These are phyloP conservation scores for Lordiphosa mommai DNA, from an alignment of 1,140 invertebrate genomes.

Conservation along the genomic window DNA sequence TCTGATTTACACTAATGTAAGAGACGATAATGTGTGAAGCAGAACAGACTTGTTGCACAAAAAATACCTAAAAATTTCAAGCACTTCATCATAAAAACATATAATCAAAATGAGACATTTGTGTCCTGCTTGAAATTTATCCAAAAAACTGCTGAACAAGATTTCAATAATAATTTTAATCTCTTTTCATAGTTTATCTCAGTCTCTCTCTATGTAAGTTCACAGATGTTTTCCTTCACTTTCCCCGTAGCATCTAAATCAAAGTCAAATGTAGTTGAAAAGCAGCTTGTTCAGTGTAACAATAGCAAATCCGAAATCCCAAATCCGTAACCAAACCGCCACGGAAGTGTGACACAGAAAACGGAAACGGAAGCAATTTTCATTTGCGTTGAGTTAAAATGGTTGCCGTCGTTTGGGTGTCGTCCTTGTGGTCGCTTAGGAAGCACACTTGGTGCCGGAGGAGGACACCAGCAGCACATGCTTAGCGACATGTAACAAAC, in stretches of 20 bases:
- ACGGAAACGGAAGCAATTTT: slow-evolving; percentile 74
- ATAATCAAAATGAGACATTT: too few relatives aligned
- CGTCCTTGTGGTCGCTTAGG: slow-evolving; percentile 44
- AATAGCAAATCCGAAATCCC: slow-evolving; percentile 47
- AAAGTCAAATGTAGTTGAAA: slow-evolving; percentile 7
- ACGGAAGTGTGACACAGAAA: slow-evolving; percentile 26
- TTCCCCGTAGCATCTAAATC: slow-evolving; percentile 24
- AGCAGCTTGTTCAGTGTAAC: slow-evolving; percentile 53
- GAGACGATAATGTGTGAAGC: too few relatives aligned
- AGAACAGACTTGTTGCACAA: too few relatives aligned
- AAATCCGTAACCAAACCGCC: slow-evolving; percentile 28
- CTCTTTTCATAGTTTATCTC: too few relatives aligned
- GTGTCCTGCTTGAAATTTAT: too few relatives aligned
- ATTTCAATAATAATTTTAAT: too few relatives aligned
- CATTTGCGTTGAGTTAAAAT: slow-evolving; percentile 70
- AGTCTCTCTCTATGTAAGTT: too few relatives aligned
- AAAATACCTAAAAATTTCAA: too few relatives aligned
- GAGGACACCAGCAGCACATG: slow-evolving; percentile 30
- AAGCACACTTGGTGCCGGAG: slow-evolving; percentile 8
- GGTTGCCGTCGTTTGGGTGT: slow-evolving; percentile 45
- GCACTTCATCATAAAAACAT: too few relatives aligned
- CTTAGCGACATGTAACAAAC: slow-evolving; percentile 65
- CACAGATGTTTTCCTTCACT: not conserved
- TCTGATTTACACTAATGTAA: too few relatives aligned
- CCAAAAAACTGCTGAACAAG: too few relatives aligned